These are phyloP conservation scores for Pseudoatta argentina DNA, from an alignment of 1,140 invertebrate species.

Conservation along the genomic window DNA sequence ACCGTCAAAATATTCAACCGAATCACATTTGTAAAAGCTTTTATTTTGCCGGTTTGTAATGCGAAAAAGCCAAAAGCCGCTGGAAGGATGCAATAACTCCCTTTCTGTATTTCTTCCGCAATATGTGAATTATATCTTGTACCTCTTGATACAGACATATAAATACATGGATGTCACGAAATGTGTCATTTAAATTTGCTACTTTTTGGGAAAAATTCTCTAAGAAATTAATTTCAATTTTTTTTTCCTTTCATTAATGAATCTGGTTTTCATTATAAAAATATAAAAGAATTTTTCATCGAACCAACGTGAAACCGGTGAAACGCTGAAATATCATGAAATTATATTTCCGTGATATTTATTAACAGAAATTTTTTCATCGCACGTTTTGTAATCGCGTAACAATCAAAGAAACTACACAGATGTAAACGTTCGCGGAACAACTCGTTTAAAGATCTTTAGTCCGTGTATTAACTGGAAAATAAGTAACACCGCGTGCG, in stretches of 20 bases:
- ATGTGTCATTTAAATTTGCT: not conserved
- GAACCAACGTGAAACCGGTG: not conserved
- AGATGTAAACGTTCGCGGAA: not conserved
- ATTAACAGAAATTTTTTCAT: not conserved
- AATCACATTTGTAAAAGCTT: constrained; percentile 42
- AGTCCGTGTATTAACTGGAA: constrained; percentile 15
- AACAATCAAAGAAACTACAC: constrained; percentile 6
- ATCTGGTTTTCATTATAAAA: not conserved
- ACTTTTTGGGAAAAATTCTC: not conserved
- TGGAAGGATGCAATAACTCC: constrained; percentile 38
- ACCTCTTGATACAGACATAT: not conserved
- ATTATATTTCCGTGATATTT: not conserved
- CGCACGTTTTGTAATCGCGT: not conserved
- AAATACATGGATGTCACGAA: not conserved
- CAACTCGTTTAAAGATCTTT: not conserved
- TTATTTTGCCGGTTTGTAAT: constrained; percentile 37
- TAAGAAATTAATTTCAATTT: constrained; percentile 33
- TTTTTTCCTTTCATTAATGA: not conserved
- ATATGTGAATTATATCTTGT: not conserved
- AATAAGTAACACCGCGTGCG: constrained; percentile 28
- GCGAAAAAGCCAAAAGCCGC: constrained; percentile 20
- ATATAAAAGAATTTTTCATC: constrained; percentile 13
- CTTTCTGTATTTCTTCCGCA: constrained; percentile 7
- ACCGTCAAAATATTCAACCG: constrained; percentile 55
- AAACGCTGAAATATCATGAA: not conserved